phyloP scores from a whole-genome alignment of 2,113 vertebrate genomes.

The Rhea americana region DNA sequence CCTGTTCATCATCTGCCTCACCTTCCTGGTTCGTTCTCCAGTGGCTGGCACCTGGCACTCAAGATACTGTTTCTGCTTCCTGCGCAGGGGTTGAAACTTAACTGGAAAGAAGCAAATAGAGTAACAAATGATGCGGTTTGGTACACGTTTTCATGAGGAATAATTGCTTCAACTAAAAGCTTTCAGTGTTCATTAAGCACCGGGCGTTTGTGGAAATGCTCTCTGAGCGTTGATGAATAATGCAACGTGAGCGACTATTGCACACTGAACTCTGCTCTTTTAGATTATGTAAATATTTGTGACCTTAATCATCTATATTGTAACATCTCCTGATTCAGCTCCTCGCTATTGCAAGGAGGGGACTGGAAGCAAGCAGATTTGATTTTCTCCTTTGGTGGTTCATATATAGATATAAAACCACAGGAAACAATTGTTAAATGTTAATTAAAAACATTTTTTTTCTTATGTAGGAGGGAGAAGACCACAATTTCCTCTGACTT shows the following conservation, averaged over 20 bases:
- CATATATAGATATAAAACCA: neutral
- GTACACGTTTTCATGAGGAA: constrained; percentile 49
- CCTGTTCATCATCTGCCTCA: constrained; percentile 1
- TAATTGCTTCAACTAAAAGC: constrained; percentile 63
- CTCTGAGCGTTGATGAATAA: constrained; percentile 52
- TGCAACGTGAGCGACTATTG: constrained; percentile 18
- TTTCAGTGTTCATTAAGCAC: constrained; percentile 59
- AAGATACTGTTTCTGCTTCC: constrained; percentile 51
- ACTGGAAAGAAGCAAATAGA: constrained; percentile 42
- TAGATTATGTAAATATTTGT: constrained; percentile 33
- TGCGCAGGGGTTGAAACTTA: constrained; percentile 46
- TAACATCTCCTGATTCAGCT: neutral
- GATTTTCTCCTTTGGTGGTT: neutral
- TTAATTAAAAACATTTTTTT: neutral
- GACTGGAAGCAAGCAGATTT: neutral
- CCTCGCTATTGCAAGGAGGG: neutral
- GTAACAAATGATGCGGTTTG: constrained; percentile 61
- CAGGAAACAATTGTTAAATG: neutral
- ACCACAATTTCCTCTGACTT: neutral
- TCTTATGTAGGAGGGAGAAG: neutral
- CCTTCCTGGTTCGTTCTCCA: constrained; percentile 20
- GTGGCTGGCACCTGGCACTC: constrained; percentile 13
- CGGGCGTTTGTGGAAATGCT: neutral
- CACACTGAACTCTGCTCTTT: constrained; percentile 44
- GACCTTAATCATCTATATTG: neutral